These are phyloP conservation scores for Gadus macrocephalus DNA, from an alignment of 2,113 vertebrate species.

Conservation along the genomic window DNA sequence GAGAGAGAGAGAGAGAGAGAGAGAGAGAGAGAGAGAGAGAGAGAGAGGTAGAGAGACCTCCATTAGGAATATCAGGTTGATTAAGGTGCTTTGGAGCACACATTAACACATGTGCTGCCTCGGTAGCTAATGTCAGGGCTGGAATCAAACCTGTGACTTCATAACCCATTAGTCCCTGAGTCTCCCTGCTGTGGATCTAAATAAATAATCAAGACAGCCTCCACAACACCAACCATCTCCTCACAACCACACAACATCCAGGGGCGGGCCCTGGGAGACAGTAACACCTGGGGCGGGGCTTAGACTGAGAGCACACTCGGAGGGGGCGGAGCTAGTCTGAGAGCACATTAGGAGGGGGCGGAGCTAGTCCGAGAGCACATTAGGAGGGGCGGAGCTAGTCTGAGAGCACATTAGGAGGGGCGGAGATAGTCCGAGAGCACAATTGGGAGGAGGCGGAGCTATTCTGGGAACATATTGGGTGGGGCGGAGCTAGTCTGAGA, in stretches of 20 bases:
- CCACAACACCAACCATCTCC: constrained; percentile 75
- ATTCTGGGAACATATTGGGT: constrained; percentile 13
- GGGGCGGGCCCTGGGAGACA: constrained; percentile 70
- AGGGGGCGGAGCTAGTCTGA: constrained; percentile 10
- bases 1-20: no score
- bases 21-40: no score
- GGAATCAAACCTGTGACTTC: constrained; percentile 77
- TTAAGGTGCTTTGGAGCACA: constrained; percentile 69
- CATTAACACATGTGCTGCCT: constrained; percentile 72
- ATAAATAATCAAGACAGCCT: constrained; percentile 80
- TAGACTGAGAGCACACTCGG: constrained; percentile 51
- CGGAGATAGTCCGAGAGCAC: no score
- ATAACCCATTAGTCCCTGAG: constrained; percentile 74
- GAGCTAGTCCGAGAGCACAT: constrained; percentile 5
- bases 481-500: no score
- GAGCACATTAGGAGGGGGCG: no score
- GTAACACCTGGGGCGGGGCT: constrained; percentile 63
- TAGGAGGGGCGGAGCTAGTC: no score
- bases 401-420: constrained; percentile 56
- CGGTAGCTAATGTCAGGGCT: constrained; percentile 78
- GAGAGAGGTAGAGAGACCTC: constrained; percentile 32
- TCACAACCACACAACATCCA: constrained; percentile 77
- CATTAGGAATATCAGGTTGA: constrained; percentile 74
- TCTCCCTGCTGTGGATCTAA: constrained; percentile 75
- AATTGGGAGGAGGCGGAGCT: no score